Conservation (phyloP, 2,113 vertebrate genomes). For the Arenaria interpres region DNA sequence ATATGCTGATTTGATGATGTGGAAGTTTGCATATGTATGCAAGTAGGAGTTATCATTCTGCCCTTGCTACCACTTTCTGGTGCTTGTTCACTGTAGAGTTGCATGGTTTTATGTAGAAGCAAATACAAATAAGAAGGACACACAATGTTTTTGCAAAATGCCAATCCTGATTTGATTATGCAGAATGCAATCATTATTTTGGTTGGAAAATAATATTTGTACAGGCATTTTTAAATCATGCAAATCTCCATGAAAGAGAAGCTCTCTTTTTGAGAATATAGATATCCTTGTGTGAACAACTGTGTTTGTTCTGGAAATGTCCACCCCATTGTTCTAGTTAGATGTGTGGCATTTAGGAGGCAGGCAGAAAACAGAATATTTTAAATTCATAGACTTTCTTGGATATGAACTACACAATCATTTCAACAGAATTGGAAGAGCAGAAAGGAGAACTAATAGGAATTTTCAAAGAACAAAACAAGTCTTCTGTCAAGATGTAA, state of each 20-base stretch:
- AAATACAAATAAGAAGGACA: background rate
- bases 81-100: background rate
- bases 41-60: background rate
- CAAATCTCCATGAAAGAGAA: background rate
- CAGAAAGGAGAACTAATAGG: background rate
- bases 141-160: background rate
- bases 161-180: background rate
- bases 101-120: background rate
- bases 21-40: background rate
- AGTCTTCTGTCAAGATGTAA: background rate
- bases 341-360: background rate
- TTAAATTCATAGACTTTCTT: background rate
- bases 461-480: background rate
- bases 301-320: conserved; percentile 38
- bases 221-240: background rate
- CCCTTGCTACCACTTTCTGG: background rate
- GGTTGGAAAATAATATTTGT: background rate
- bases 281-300: conserved; percentile 44
- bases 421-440: background rate
- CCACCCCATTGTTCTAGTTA: background rate
- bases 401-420: background rate
- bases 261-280: background rate
- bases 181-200: background rate
- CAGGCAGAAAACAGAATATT: background rate
- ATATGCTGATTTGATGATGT: background rate